Evolutionary conservation across 2,888 invertebrate species (phyloP).

Genomic region (Tribolium freemani): DNA sequence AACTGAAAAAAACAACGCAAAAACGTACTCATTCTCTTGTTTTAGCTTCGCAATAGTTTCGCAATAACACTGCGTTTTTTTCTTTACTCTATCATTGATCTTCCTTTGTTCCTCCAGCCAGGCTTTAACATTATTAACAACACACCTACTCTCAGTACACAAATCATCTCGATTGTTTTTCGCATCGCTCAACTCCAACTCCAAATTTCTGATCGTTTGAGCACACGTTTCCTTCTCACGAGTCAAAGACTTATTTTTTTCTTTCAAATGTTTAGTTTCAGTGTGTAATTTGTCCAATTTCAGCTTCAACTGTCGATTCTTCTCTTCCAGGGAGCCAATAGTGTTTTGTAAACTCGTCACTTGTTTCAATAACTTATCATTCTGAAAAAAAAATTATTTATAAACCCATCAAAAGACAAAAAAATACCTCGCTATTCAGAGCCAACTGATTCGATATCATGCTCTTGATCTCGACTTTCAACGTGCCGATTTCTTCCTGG

Average conservation of each 20-base stretch:
- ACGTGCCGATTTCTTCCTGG: slow-evolving; percentile 58
- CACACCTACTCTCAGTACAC: slow-evolving; percentile 63
- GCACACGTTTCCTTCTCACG: slow-evolving; percentile 58
- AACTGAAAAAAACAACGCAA: not conserved
- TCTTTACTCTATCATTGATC: slow-evolving; percentile 56
- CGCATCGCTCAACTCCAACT: slow-evolving; percentile 61
- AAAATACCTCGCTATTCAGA: slow-evolving; percentile 57
- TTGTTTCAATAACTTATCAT: slow-evolving; percentile 60
- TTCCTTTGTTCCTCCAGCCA: slow-evolving; percentile 66
- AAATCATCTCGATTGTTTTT: slow-evolving; percentile 61
- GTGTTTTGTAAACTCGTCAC: slow-evolving; percentile 53
- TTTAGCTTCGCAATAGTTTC: slow-evolving; percentile 57
- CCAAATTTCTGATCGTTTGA: slow-evolving; percentile 57
- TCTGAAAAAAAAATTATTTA: slow-evolving; percentile 53
- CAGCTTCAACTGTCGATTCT: slow-evolving; percentile 55
- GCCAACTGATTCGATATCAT: slow-evolving; percentile 56
- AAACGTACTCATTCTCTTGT: slow-evolving; percentile 51
- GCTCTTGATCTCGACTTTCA: slow-evolving; percentile 60
- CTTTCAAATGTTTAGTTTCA: slow-evolving; percentile 49
- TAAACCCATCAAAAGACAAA: too few species aligned
- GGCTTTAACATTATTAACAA: slow-evolving; percentile 62
- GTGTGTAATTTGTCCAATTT: slow-evolving; percentile 60
- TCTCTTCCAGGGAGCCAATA: slow-evolving; percentile 54
- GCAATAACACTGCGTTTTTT: slow-evolving; percentile 55
- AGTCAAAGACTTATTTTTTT: slow-evolving; percentile 42